Conservation (phyloP, 2,888 invertebrate species). For the Xylocampa areola region DNA sequence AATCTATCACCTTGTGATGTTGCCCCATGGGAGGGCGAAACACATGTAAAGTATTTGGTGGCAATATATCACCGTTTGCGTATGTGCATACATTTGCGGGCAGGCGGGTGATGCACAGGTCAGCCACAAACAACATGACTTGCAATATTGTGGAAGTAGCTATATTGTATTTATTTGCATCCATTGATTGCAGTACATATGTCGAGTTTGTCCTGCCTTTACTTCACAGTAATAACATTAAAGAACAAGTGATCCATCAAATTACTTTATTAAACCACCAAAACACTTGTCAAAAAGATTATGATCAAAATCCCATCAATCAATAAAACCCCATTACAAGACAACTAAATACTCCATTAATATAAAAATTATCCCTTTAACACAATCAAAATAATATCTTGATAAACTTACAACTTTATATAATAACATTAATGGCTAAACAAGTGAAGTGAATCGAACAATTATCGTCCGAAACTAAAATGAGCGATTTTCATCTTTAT, state of each 20-base stretch:
- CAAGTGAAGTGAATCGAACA: conserved; percentile 56
- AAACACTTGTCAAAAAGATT: conserved; percentile 40
- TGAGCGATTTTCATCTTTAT: conserved; percentile 23
- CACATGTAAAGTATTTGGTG: too few species aligned
- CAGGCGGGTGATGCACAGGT: too few species aligned
- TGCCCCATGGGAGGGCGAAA: too few species aligned
- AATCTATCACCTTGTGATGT: too few species aligned
- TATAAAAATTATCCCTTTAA: conserved; percentile 49
- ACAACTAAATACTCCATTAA: conserved; percentile 34
- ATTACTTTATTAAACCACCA: conserved; percentile 28
- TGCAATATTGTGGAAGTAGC: too few species aligned
- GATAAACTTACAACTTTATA: conserved; percentile 54
- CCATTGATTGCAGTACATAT: too few species aligned
- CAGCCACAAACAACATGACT: too few species aligned
- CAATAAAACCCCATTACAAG: conserved; percentile 24
- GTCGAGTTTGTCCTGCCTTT: too few species aligned
- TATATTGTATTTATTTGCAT: too few species aligned
- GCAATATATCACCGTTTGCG: too few species aligned
- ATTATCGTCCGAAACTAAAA: conserved; percentile 34
- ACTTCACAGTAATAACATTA: background rate
- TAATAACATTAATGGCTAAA: conserved; percentile 57
- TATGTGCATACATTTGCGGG: too few species aligned
- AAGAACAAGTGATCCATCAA: conserved; percentile 13
- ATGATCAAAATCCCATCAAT: conserved; percentile 39
- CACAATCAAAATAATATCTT: conserved; percentile 46